These are phyloP conservation scores for Andrena dorsata DNA, from an alignment of 2,888 invertebrate genomes.

Conservation along the genomic window DNA sequence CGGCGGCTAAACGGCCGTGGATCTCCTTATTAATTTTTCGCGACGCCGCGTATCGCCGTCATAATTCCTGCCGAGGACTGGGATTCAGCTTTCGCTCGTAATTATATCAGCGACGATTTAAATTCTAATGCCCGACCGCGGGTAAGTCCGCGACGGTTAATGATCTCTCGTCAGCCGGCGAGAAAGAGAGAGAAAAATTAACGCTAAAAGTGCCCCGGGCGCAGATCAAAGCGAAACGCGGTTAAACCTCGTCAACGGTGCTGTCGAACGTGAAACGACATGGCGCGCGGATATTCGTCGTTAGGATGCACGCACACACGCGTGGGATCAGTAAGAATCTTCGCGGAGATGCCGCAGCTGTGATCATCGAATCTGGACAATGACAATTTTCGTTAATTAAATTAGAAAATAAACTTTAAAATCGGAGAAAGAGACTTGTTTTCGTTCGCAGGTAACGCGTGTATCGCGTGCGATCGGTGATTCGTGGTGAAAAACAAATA, in stretches of 20 bases:
- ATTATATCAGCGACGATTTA: slow-evolving; percentile 73
- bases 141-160: slow-evolving; percentile 65
- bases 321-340: slow-evolving; percentile 31
- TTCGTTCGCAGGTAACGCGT: background rate
- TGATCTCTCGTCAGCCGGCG: slow-evolving; percentile 64
- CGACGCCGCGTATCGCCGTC: slow-evolving; percentile 48
- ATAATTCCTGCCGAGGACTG: slow-evolving; percentile 55
- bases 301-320: slow-evolving; percentile 34
- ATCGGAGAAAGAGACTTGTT: background rate
- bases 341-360: background rate
- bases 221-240: slow-evolving; percentile 69
- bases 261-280: slow-evolving; percentile 68
- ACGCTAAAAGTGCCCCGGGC: slow-evolving; percentile 63
- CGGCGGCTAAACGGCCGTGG: slow-evolving; percentile 42
- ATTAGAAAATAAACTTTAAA: too few species aligned
- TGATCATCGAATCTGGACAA: background rate
- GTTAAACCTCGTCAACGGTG: slow-evolving; percentile 62
- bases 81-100: slow-evolving; percentile 63
- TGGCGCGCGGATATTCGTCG: slow-evolving; percentile 43
- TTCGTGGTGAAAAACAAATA: slow-evolving; percentile 25
- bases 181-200: slow-evolving; percentile 64
- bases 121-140: slow-evolving; percentile 66
- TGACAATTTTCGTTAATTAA: background rate
- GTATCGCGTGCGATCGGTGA: slow-evolving; percentile 8
- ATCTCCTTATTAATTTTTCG: slow-evolving; percentile 72